Conservation (phyloP, 1,140 invertebrate species). For the Phymastichus coffea region DNA sequence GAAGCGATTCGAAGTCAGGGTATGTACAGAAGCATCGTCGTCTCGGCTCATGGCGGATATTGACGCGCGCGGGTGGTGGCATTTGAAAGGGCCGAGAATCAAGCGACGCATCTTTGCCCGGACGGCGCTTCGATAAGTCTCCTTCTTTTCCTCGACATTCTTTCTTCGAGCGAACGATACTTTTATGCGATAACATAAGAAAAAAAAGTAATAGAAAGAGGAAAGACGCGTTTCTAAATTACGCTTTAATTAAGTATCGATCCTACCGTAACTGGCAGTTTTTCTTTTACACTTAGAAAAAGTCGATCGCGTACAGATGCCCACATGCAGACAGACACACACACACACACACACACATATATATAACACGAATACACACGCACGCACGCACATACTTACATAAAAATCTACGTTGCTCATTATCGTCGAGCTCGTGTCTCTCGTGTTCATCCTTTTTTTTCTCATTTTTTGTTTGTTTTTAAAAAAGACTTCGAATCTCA, state of each 20-base stretch:
- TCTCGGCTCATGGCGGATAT: slow-evolving; percentile 13
- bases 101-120: slow-evolving; percentile 8
- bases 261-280: slow-evolving; percentile 18
- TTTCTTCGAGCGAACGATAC: not conserved
- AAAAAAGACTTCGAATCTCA: slow-evolving; percentile 22
- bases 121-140: slow-evolving; percentile 6
- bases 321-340: not conserved
- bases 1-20: slow-evolving; percentile 5
- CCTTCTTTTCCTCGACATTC: slow-evolving; percentile 3
- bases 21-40: slow-evolving; percentile 8
- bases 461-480: not conserved
- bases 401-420: slow-evolving; percentile 16
- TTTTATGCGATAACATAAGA: not conserved
- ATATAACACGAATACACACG: not conserved
- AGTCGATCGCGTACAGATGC: no score
- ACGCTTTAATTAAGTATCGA: slow-evolving; percentile 28
- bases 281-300: slow-evolving; percentile 14
- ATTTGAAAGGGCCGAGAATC: slow-evolving; percentile 3
- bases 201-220: not conserved
- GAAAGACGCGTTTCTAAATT: not conserved
- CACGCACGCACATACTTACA: not conserved
- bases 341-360: not conserved
- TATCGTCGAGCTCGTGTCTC: slow-evolving; percentile 3
- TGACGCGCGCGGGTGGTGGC: no score
- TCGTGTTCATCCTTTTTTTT: not conserved